A percentile compares a stretch with the other conserved stretches of the same genome.
Evolutionary conservation across 2,113 vertebrate species (phyloP).

Genomic region (Calyptomena viridis): DNA sequence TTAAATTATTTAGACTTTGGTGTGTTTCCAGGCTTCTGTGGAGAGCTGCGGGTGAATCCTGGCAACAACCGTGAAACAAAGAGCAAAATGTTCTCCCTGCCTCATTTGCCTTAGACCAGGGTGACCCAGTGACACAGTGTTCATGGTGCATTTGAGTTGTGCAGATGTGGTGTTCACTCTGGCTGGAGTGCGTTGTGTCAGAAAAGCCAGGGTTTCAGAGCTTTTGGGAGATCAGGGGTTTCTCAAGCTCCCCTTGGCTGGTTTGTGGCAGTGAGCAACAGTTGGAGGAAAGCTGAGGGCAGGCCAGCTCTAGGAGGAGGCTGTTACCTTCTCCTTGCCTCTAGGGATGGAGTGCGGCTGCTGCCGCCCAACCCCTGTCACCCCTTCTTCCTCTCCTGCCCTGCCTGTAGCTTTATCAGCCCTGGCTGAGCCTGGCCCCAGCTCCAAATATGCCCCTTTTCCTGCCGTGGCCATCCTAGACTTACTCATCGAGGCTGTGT

Average conservation of each 20-base stretch:
- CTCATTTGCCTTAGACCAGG: fast-evolving
- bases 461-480: background rate
- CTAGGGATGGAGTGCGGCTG: background rate
- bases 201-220: background rate
- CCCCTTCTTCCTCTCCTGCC: background rate
- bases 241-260: background rate
- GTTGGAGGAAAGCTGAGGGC: background rate
- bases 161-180: background rate
- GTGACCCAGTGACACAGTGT: constrained; percentile 18
- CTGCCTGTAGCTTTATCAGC: background rate
- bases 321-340: background rate
- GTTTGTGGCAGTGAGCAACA: background rate
- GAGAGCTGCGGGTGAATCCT: background rate
- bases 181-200: fast-evolving
- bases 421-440: background rate
- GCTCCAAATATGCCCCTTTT: background rate
- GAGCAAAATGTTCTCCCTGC: background rate
- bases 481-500: background rate
- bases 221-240: background rate
- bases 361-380: background rate
- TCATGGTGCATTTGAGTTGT: fast-evolving
- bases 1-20: background rate
- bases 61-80: background rate
- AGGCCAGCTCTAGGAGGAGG: background rate
- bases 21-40: background rate